A percentile compares a stretch with the other conserved stretches of the same genome.
Conservation (phyloP, 2,888 invertebrate genomes). For the Heliconius ethilla region DNA sequence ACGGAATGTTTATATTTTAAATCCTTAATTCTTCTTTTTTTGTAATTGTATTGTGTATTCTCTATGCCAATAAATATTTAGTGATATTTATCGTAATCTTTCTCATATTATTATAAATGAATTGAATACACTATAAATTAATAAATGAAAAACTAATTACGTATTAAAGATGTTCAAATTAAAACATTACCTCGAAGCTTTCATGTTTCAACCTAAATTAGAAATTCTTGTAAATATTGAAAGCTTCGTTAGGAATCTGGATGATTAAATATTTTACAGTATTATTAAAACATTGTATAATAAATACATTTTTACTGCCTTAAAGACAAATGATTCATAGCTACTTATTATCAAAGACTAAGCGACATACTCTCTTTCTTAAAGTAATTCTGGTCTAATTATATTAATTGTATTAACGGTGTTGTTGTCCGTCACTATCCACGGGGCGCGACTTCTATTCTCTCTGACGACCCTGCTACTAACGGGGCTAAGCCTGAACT, state of each 20-base stretch:
- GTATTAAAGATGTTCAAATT: background rate
- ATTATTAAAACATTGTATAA: background rate
- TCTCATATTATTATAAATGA: too few species aligned
- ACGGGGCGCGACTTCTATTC: too few species aligned
- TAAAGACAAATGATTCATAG: background rate
- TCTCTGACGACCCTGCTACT: too few species aligned
- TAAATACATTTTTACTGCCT: background rate
- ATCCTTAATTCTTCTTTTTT: too few species aligned
- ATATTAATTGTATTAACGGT: background rate
- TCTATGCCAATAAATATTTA: too few species aligned
- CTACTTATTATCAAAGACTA: background rate
- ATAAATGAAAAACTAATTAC: background rate
- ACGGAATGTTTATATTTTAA: too few species aligned
- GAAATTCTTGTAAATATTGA: background rate
- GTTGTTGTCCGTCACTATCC: background rate
- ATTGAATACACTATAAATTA: background rate
- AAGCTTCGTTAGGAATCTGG: background rate
- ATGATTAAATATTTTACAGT: background rate
- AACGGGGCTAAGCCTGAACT: too few species aligned
- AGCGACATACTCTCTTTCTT: background rate
- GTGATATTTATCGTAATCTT: too few species aligned
- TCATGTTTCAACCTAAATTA: background rate
- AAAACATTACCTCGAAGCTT: background rate
- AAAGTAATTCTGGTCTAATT: too few species aligned
- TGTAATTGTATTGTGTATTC: too few species aligned